phyloP scores from a whole-genome alignment of 2,113 vertebrate genomes.

The Mobula hypostoma region DNA sequence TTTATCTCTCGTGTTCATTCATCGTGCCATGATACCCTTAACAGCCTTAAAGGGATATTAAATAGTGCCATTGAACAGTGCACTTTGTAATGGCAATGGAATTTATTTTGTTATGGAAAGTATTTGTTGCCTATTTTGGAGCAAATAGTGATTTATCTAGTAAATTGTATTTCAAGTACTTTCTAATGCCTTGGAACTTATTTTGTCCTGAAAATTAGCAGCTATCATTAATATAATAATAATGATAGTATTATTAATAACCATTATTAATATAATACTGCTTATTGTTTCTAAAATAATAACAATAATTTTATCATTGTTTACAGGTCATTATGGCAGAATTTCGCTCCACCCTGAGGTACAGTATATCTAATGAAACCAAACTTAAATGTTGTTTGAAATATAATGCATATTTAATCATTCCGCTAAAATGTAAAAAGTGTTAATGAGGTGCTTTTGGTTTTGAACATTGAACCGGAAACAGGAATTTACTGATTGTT shows the following conservation, averaged over 20 bases:
- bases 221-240: not conserved
- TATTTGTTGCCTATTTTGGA: too few relatives aligned
- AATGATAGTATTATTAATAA: too few relatives aligned
- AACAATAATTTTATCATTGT: conserved; percentile 15
- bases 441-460: not conserved
- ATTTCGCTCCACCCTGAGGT: conserved; percentile 3
- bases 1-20: not conserved
- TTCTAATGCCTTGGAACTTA: not conserved
- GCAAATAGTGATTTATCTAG: too few relatives aligned
- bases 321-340: conserved; percentile 21
- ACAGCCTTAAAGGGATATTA: not conserved
- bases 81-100: not conserved
- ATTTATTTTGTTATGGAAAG: not conserved
- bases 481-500: not conserved
- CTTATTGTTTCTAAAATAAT: not conserved
- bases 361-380: not conserved
- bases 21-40: not conserved
- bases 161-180: not conserved
- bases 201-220: not conserved
- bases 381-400: not conserved
- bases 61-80: not conserved
- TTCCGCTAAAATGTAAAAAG: not conserved
- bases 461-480: not conserved
- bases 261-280: not conserved
- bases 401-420: not conserved